phyloP scores from a whole-genome alignment of 2,113 vertebrate species.

The Parus major region DNA sequence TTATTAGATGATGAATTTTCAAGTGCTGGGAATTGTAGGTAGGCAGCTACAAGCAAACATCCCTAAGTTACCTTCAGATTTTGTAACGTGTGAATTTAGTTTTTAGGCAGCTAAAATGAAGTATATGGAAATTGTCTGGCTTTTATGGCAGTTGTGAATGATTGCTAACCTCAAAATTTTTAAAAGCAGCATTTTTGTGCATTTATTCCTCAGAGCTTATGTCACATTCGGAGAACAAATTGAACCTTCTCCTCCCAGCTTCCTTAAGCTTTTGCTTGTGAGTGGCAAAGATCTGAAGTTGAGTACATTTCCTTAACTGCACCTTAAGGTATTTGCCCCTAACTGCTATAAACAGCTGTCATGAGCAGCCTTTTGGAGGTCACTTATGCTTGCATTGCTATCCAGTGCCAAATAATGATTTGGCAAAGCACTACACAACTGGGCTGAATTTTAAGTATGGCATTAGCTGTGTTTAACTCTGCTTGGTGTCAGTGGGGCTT shows the following conservation, averaged over 20 bases:
- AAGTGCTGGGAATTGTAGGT: not conserved
- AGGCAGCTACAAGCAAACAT: not conserved
- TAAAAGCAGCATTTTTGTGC: not conserved
- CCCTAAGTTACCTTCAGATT: not conserved
- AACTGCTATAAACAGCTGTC: not conserved
- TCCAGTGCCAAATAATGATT: not conserved
- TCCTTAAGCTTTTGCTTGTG: not conserved
- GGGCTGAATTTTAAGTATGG: slow-evolving; percentile 5
- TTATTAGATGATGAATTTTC: not conserved
- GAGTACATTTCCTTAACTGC: not conserved
- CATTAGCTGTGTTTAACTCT: not conserved
- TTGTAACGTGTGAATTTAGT: not conserved
- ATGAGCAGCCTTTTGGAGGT: slow-evolving; percentile 2
- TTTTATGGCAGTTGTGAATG: not conserved
- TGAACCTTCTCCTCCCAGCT: not conserved
- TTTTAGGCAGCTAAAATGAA: not conserved
- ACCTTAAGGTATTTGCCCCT: not conserved
- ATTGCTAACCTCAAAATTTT: not conserved
- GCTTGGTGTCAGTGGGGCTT: not conserved
- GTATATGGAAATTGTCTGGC: not conserved
- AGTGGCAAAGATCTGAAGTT: not conserved
- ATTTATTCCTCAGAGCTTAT: not conserved
- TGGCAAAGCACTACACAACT: not conserved
- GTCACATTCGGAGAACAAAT: not conserved
- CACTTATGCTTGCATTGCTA: not conserved